Base-by-base conservation (phyloP, 1,140 invertebrate genomes). In the Drosophila sp. region DNA sequence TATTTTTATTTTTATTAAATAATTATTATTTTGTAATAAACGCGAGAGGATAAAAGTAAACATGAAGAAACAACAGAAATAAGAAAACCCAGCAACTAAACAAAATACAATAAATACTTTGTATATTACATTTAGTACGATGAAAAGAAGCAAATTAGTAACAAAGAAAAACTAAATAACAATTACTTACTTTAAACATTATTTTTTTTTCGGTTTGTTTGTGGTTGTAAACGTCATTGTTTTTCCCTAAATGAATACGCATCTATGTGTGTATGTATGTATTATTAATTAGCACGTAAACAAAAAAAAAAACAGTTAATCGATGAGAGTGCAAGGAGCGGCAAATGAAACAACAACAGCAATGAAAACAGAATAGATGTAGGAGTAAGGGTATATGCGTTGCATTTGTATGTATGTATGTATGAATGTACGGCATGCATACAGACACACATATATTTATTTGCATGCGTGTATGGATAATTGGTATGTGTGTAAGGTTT, bases 1-100 rank as follows among this genome's bases (percentile, higher is more conserved):
- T 86, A 86, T 86, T 85, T 85, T 76, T 76, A 76, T 76, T 76
- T 77, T 85, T 85, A 85, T 86, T 85, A 81, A 86, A 85, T 85
- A 77, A 77, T 84, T 77, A 82, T 83, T 85, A 85, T 85, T 85
- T 81, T 81, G 82, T 81, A 86, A 85, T 78, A 80, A 85, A 86
- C 35, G 35, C 10, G 35, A 38, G 35, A 38, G 10, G 7, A 70
- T 5, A 70, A 76, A 54, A 35, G 50, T 17, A 57, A 58, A 40
- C 29, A 32, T 62, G 3, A 10, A 61, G 35, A 32, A 50, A 7
- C 17, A 23, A 50, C 23, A 50, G 2, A 50, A 50, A n/a, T 10
- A 50, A 50, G 7, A 50, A 50, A 50, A 47, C 1, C 25, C 44
- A 50, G 44, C 44, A 50, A 50, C 44, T 50, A 50, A 50, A 50